A percentile compares a stretch with the other conserved stretches of the same genome.
These are phyloP conservation scores for Meloidogyne floridensis DNA, from an alignment of 1,140 invertebrate genomes.

Conservation along the genomic window DNA sequence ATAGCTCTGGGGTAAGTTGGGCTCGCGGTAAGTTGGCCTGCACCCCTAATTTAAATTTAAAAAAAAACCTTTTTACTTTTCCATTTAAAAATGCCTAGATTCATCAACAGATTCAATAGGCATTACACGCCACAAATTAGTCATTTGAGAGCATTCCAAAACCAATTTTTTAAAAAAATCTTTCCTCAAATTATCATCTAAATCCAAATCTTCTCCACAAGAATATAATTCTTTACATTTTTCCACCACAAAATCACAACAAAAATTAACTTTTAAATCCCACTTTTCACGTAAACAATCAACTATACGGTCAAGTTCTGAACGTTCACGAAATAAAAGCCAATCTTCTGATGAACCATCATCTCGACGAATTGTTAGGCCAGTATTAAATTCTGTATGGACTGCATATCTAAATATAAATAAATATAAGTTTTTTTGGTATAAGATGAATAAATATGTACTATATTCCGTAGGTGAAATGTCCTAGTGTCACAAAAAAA, in stretches of 20 bases:
- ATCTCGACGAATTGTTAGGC: neutral
- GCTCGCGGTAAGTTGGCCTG: no score
- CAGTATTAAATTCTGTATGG: conserved; percentile 25
- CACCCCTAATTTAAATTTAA: no score
- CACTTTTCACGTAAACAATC: conserved; percentile 24
- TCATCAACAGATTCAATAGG: neutral
- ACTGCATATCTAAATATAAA: conserved; percentile 26
- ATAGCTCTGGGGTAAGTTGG: no score
- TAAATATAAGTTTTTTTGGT: neutral
- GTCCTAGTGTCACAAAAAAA: no score
- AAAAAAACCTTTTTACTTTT: no score
- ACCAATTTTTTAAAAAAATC: conserved; percentile 32
- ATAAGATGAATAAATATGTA: no score
- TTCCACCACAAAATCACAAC: neutral
- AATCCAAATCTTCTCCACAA: conserved; percentile 11
- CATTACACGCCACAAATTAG: conserved; percentile 30
- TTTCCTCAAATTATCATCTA: conserved; percentile 25
- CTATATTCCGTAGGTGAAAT: no score
- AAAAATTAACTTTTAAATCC: conserved; percentile 23
- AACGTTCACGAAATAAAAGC: conserved; percentile 37
- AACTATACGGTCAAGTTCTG: conserved; percentile 36
- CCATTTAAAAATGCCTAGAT: neutral
- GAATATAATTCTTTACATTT: neutral
- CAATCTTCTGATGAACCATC: conserved; percentile 15
- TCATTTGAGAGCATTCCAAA: conserved; percentile 33